Conservation (phyloP, 2,888 invertebrate genomes). For the Sericinus montela region DNA sequence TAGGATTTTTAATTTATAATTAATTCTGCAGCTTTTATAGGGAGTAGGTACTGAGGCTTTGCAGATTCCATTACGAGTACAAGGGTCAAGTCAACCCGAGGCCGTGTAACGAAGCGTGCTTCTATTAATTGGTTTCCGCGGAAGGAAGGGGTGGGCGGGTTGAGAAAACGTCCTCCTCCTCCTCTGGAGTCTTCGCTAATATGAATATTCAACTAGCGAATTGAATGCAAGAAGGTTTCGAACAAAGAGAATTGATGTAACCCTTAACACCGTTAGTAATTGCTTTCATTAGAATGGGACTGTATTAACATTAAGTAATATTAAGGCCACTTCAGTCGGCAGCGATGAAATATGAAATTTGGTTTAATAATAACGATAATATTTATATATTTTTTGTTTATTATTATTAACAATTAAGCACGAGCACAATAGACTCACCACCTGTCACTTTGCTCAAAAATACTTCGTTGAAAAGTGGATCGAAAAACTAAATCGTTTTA, state of each 20-base stretch:
- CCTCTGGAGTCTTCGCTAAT: slow-evolving; percentile 31
- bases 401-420: too few species aligned
- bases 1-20: slow-evolving; percentile 2
- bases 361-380: too few species aligned
- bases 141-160: slow-evolving; percentile 28
- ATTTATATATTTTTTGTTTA: too few species aligned
- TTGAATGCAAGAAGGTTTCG: slow-evolving; percentile 35
- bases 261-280: slow-evolving; percentile 36
- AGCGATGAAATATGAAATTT: too few species aligned
- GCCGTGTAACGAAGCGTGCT: slow-evolving; percentile 53
- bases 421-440: too few species aligned
- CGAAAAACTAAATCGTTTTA: too few species aligned
- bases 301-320: slow-evolving; percentile 49
- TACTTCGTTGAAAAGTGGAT: too few species aligned
- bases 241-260: slow-evolving; percentile 44
- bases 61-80: slow-evolving; percentile 42
- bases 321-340: slow-evolving; percentile 19
- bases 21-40: slow-evolving; percentile 4
- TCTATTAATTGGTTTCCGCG: slow-evolving; percentile 61
- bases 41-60: slow-evolving; percentile 21
- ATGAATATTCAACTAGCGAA: slow-evolving; percentile 62
- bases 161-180: slow-evolving; percentile 33
- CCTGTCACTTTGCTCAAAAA: too few species aligned
- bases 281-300: slow-evolving; percentile 40
- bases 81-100: slow-evolving; percentile 53